phyloP scores from a whole-genome alignment of 1,140 invertebrate genomes.

The Drosophila eugracilis region DNA sequence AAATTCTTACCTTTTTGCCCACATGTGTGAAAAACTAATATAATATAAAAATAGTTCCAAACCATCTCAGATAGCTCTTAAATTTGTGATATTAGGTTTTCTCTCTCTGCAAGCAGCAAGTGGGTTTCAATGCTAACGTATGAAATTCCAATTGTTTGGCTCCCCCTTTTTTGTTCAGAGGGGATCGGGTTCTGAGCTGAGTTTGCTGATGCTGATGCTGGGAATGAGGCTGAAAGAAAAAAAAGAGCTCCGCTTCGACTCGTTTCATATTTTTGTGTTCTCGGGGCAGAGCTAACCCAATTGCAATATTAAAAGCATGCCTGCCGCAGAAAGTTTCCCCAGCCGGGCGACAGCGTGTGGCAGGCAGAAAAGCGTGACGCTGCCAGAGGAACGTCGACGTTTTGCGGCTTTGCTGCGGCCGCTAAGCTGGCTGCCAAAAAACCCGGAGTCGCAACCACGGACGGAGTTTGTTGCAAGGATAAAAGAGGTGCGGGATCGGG shows the following conservation, averaged over 20 bases:
- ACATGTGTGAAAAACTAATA: background rate
- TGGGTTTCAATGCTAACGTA: constrained; percentile 58
- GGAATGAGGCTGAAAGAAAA: background rate
- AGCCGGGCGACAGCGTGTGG: constrained; percentile 61
- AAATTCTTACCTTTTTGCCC: background rate
- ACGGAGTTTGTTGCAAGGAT: constrained; percentile 19
- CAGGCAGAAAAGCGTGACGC: constrained; percentile 64
- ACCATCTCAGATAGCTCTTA: background rate
- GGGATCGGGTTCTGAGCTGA: constrained; percentile 36
- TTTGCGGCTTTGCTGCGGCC: constrained; percentile 63
- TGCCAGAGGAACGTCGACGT: constrained; percentile 33
- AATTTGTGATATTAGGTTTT: constrained; percentile 11
- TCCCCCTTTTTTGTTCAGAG: constrained; percentile 17
- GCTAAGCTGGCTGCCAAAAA: constrained; percentile 71
- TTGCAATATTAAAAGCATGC: constrained; percentile 80
- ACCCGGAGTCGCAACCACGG: constrained; percentile 19
- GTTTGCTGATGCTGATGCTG: background rate
- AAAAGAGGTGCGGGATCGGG: background rate
- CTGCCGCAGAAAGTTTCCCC: constrained; percentile 57
- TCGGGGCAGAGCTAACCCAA: constrained; percentile 57
- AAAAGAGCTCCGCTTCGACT: constrained; percentile 7
- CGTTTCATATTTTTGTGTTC: constrained; percentile 52
- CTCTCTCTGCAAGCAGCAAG: constrained; percentile 27
- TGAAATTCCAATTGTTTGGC: constrained; percentile 75
- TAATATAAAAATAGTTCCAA: background rate